Evolutionary conservation across 2,113 vertebrate genomes (phyloP), one percentile per base, ranked within the genome.

Genomic region (Nesogale talazaci): DNA sequence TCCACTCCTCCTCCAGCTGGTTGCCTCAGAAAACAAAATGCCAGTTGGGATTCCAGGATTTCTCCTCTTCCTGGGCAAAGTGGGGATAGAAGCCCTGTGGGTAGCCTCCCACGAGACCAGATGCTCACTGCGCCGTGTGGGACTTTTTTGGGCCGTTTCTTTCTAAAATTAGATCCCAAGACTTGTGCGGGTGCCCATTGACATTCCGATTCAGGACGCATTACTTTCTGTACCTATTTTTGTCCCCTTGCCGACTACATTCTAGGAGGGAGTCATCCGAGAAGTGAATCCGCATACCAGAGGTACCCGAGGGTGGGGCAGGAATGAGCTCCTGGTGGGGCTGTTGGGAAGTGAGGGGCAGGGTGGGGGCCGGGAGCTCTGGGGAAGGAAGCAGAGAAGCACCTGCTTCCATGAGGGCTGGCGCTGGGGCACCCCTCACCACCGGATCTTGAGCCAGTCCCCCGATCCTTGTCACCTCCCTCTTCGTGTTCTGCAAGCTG

Each of bases 101-200:
- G 81, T 70, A 89, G 87, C 93, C 94, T 95, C 90, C 86, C 94
- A 87, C 10, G 0, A 83, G 90, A 72, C 86, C 95, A 93, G 88
- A 81, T 89, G 93, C 92, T 83, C 31, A 25, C 74, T 86, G n/a
- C 38, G 16, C 83, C 92, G 65, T 77, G 93, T 95, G 94, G 84
- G 89, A 93, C 82, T 92, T 87, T 93, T 61, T 67, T n/a, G n/a
- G 63, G 52, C 63, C 52, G 27, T 89, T 96, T 96, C 89, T 88
- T 97, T 95, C 95, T 96, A 97, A 97, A 97, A 94, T 96, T 96
- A 96, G 97, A 91, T 84, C 42, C 89, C 7, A 63, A 87, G 94
- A 63, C 78, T 94, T 96, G 91, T 95, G 65, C 90, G 70, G 93
- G 77, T 91, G 95, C 85, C 96, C 95, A 94, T 96, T 96, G 94